Percentiles rank a stretch among this genome's conserved stretches.
phyloP scores from a whole-genome alignment of 2,113 vertebrate species.

The Atherinomorus stipes region DNA sequence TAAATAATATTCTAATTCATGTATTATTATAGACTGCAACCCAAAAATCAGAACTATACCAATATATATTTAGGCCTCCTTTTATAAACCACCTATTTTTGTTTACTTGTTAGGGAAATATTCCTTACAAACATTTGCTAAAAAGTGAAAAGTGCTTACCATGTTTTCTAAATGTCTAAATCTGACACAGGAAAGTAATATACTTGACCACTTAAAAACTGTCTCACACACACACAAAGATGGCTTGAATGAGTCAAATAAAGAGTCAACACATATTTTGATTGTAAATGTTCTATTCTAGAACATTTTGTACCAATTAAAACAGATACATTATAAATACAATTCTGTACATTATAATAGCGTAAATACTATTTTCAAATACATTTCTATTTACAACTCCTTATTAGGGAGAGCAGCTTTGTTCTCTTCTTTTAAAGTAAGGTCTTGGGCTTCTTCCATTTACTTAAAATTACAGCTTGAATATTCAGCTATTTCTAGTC shows the following conservation, averaged over 20 bases:
- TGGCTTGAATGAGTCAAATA: slow-evolving; percentile 19
- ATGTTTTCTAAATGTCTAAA: not conserved
- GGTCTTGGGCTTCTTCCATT: slow-evolving; percentile 84
- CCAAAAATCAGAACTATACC: too few relatives aligned
- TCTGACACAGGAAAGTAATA: not conserved
- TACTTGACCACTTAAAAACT: not conserved
- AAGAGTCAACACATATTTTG: slow-evolving; percentile 61
- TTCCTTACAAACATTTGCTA: too few relatives aligned
- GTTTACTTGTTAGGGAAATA: too few relatives aligned
- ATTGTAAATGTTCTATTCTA: slow-evolving; percentile 93
- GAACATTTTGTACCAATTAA: slow-evolving; percentile 94
- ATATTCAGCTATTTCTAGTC: slow-evolving; percentile 69
- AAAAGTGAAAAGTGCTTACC: too few relatives aligned
- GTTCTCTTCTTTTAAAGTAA: slow-evolving; percentile 86
- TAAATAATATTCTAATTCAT: too few relatives aligned
- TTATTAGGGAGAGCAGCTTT: slow-evolving; percentile 91
- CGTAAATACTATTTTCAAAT: slow-evolving; percentile 89
- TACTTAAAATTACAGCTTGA: slow-evolving; percentile 83
- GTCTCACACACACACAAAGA: not conserved
- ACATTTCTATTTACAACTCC: slow-evolving; percentile 92
- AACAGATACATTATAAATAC: slow-evolving; percentile 97
- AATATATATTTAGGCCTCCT: too few relatives aligned
- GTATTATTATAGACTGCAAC: too few relatives aligned
- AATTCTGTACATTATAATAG: slow-evolving; percentile 94
- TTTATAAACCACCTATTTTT: too few relatives aligned